These are phyloP conservation scores for Diprion similis DNA, from an alignment of 1,140 invertebrate genomes.

Conservation along the genomic window DNA sequence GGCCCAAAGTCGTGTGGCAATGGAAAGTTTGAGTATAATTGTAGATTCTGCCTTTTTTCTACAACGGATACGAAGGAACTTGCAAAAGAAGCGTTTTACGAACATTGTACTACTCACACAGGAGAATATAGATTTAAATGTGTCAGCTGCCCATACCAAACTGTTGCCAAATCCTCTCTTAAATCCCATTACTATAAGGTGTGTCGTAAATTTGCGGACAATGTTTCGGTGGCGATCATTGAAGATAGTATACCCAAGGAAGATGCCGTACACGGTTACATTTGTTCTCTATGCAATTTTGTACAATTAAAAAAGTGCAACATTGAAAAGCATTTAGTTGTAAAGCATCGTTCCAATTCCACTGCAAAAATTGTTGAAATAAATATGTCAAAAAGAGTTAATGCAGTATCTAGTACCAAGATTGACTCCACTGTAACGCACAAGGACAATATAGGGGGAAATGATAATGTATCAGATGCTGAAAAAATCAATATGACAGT, in stretches of 20 bases:
- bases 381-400: constrained; percentile 56
- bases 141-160: constrained; percentile 62
- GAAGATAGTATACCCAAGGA: constrained; percentile 43
- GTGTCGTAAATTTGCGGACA: constrained; percentile 40
- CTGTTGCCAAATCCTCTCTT: constrained; percentile 55
- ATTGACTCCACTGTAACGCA: too few species aligned
- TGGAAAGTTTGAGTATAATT: constrained; percentile 52
- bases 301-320: constrained; percentile 68
- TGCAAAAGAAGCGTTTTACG: constrained; percentile 64
- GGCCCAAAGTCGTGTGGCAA: constrained; percentile 35
- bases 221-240: constrained; percentile 32
- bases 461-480: too few species aligned
- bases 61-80: constrained; percentile 48
- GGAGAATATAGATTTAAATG: constrained; percentile 74
- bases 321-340: constrained; percentile 62
- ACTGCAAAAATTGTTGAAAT: constrained; percentile 56
- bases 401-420: constrained; percentile 6
- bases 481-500: too few species aligned
- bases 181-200: constrained; percentile 58
- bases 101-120: constrained; percentile 75
- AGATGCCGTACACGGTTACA: constrained; percentile 65
- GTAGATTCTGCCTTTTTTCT: constrained; percentile 61
- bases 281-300: constrained; percentile 73
- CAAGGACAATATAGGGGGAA: too few species aligned
- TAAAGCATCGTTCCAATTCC: background rate